Base-by-base conservation (phyloP, 1,140 invertebrate species). In the Magallana angulata region DNA sequence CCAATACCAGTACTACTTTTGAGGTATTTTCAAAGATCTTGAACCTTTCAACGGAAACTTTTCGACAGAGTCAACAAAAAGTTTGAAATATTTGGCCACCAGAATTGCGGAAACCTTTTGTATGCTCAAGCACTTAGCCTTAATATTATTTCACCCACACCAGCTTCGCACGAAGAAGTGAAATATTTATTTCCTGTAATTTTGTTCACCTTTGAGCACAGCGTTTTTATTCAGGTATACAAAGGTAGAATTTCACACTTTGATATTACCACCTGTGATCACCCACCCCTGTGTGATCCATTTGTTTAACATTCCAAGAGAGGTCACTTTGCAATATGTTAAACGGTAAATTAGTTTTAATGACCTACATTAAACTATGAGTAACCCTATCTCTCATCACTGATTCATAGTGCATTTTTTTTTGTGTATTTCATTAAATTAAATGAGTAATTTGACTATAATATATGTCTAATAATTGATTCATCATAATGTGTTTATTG, bases 101-200 rank as follows among this genome's bases (percentile, higher is more conserved):
- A 1, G 12, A 76, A 71, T 24, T 30, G 68, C 30, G 24, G 3
- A 76, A 76, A 36, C 24, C 24, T 30, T 48, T 48, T 18, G 18
- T 76, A 30, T 76, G 8, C 11, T 76, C 8, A 30, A 36, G 18
- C 68, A 76, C 68, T 76, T 11, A 30, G 36, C 60, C 60, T 62
- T 62, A 16, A 76, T 76, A 76, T 76, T 76, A 76, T 76, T 76
- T 76, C 68, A 36, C 68, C 68, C 68, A 76, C 68, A 1, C 68
- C 24, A 30, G 36, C 68, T 76, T 76, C 24, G 12, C 68, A 76
- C 24, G 68, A 76, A 76, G 68, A 76, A 30, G 68, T 11, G 12
- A 76, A 76, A 76, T 76, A 76, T 76, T 76, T 71, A 24, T 12
- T 36, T 76, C 60, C 60, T 18, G 18, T 64, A 64, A 64, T 64